A percentile compares a stretch with the other conserved stretches of the same genome.
Conservation (phyloP, 2,888 invertebrate genomes). For the Zaprionus bogoriensis region DNA sequence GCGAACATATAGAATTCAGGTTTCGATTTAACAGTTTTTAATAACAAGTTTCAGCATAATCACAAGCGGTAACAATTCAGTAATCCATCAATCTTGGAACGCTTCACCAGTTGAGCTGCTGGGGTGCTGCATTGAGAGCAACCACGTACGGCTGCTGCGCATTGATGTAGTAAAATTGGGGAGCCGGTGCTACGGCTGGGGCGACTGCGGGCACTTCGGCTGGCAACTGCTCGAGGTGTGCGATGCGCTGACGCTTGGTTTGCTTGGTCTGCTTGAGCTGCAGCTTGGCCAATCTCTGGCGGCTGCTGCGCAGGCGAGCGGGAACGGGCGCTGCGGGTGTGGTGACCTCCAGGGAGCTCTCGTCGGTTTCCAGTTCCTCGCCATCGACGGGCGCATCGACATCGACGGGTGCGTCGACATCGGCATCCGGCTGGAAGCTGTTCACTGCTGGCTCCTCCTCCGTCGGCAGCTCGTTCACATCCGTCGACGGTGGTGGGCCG, state of each 20-base stretch:
- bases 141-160: constrained; percentile 65
- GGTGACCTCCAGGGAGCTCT: constrained; percentile 50
- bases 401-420: constrained; percentile 44
- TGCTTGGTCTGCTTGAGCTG: constrained; percentile 40
- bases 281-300: constrained; percentile 51
- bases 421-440: constrained; percentile 55
- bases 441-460: constrained; percentile 40
- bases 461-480: constrained; percentile 52
- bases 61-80: constrained; percentile 27
- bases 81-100: not conserved
- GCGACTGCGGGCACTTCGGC: constrained; percentile 26
- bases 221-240: constrained; percentile 63
- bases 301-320: constrained; percentile 55
- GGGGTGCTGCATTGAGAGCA: constrained; percentile 59
- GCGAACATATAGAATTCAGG: not conserved
- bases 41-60: not conserved
- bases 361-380: constrained; percentile 63
- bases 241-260: constrained; percentile 39
- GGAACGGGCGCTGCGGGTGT: constrained; percentile 41
- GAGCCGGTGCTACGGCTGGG: constrained; percentile 31
- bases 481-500: constrained; percentile 68
- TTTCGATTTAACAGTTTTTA: not conserved
- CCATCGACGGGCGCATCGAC: constrained; percentile 44
- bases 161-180: constrained; percentile 62
- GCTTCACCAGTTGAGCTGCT: constrained; percentile 67